Evolutionary conservation across 2,113 vertebrate genomes (phyloP), one percentile per base, ranked within the genome.

Genomic region (Saguinus imperator): DNA sequence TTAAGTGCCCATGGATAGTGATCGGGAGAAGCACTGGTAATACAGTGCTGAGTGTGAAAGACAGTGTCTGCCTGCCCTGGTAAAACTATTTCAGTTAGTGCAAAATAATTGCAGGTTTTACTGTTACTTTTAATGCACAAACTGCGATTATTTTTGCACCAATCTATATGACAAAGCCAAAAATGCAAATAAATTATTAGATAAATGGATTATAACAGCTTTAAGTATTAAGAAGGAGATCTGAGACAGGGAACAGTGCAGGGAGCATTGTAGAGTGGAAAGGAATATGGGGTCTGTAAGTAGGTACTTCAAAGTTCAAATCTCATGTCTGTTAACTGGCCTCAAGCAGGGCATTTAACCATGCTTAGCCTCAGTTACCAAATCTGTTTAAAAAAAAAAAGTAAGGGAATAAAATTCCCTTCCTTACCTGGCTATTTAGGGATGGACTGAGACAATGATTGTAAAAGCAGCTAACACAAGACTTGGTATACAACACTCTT

Each of bases 301-400:
- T 4, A 8, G 10, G 11, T 11, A 4, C 57, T 89, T 72, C 77
- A 27, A 82, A 27, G 61, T 83, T 94, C 72, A 88, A 20, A 12
- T 32, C 84, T 93, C 80, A 29, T 48, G 61, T 84, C 92, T 79
- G 68, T 84, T 88, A 61, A 93, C 23, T 50, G 61, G 68, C 87
- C 79, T 89, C 79, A 16, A 66, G 45, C 72, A 58, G 97, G 64
- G 18, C 81, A 16, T 83, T 84, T 84, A 75, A 89, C 85, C 70
- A 89, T 83, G 83, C 50, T 68, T 66, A 61, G 61, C 87, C 66
- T 84, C 61, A 6, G 85, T 88, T 81, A 94, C 45, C 81, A 79
- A 77, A 27, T 84, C 94, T 81, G 92, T 96, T 94, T 32, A 93
- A 90, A 77, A 95, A 40, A n/a, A n/a, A 35, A 10, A 64, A 45